Evolutionary conservation across 2,888 invertebrate genomes (phyloP), one percentile per base, ranked within the genome.

Genomic region (Tineola bisselliella): DNA sequence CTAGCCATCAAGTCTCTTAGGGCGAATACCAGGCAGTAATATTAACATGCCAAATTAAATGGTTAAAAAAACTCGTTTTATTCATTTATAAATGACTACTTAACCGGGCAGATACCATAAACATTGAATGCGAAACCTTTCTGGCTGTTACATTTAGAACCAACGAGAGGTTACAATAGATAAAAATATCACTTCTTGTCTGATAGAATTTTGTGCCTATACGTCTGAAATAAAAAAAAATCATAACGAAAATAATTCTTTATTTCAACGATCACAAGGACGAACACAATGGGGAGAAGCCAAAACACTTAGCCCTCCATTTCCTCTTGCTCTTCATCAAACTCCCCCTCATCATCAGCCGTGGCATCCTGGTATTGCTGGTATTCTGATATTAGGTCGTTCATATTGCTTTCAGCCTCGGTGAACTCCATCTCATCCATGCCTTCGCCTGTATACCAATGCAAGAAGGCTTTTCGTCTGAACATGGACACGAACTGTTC

Each of bases 361-460:
- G 87, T 84, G 30, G 90, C 89, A 64, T 89, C 90, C 73, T 92
- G 92, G 79, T 92, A 92, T 77, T 93, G 92, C 70, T 93, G 93
- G 79, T 93, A 93, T 71, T 93, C 93, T 0, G 91, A 90, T 62
- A 92, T 89, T 44, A 92, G 74, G 73, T 92, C 92, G 67, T 90
- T 91, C 91, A 94, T 91, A 83, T 94, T 96, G 72, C 93, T 93
- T 76, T 95, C 95, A 0, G 96, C 95, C 80, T 96, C 96, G 1
- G 94, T 94, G 87, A 95, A 95, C 81, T 95, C 95, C 93, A 94
- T 93, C 75, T 95, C 95, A 72, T 95, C 95, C 95, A 95, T 95
- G 66, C 95, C 95, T 76, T 96, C 95, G 62, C 94, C 95, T 43
- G 94, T 94, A 84, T 95, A 98, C 97, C 97, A 98, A 89, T 97